Conservation (phyloP, 1,140 invertebrate genomes). For the Heliothis subflexa region DNA sequence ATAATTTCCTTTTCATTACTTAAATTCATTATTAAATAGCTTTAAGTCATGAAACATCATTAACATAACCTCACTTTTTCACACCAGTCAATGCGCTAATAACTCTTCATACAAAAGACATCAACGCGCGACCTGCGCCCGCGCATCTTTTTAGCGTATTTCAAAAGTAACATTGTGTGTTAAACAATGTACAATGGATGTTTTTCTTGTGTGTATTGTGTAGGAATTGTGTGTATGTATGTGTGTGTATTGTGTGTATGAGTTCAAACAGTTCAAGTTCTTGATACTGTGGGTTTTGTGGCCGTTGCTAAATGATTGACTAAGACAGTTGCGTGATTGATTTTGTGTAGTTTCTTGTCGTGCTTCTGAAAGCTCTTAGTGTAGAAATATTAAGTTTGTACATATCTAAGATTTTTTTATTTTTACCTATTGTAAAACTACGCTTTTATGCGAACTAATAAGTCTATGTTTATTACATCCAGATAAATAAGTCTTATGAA, state of each 20-base stretch:
- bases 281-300: slow-evolving; percentile 31
- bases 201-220: slow-evolving; percentile 47
- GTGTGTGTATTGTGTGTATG: slow-evolving; percentile 30
- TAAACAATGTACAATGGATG: slow-evolving; percentile 52
- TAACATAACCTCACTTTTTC: not conserved
- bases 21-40: not conserved
- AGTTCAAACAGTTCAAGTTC: slow-evolving; percentile 41
- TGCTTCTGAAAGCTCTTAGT: no score
- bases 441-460: no score
- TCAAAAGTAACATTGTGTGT: slow-evolving; percentile 39
- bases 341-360: not conserved
- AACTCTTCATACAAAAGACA: slow-evolving; percentile 48
- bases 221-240: slow-evolving; percentile 42
- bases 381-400: no score
- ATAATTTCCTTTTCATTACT: not conserved
- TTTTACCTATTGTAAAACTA: no score
- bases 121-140: slow-evolving; percentile 40
- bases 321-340: slow-evolving; percentile 15
- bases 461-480: no score
- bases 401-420: no score
- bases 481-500: no score
- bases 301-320: slow-evolving; percentile 2
- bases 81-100: slow-evolving; percentile 8
- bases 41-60: not conserved
- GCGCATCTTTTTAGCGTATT: slow-evolving; percentile 38